phyloP scores from a whole-genome alignment of 2,113 vertebrate species.

The Buteo buteo region DNA sequence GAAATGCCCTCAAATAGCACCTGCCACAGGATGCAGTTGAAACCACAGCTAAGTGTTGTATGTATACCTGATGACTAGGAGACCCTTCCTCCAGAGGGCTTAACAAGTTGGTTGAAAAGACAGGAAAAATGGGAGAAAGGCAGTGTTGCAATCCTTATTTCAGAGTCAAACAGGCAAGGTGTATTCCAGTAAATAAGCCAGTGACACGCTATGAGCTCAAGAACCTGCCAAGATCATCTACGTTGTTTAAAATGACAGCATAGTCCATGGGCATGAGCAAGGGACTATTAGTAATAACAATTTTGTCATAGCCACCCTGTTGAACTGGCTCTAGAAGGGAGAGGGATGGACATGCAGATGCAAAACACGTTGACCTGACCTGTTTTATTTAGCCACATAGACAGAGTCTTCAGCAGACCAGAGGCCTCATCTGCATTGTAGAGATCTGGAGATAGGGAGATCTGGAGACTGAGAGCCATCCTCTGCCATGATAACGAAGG shows the following conservation, averaged over 20 bases:
- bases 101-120: neutral
- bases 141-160: neutral
- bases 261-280: neutral
- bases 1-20: constrained; percentile 14
- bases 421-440: neutral
- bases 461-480: neutral
- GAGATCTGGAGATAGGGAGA: neutral
- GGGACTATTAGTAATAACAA: neutral
- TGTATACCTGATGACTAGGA: neutral
- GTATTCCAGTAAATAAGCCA: neutral
- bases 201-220: neutral
- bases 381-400: neutral
- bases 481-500: neutral
- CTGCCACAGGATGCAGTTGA: constrained; percentile 10
- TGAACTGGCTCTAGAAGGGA: neutral
- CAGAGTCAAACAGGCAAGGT: neutral
- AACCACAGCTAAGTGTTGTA: neutral
- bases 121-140: neutral
- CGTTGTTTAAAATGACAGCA: neutral
- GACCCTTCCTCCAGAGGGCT: neutral
- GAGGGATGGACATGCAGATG: neutral
- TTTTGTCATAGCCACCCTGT: neutral
- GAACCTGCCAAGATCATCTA: neutral
- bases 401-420: neutral
- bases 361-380: neutral